Evolutionary conservation across 2,113 vertebrate genomes (phyloP), one percentile per base, ranked within the genome.

Genomic region (Calyptommatus sinebrachiatus): DNA sequence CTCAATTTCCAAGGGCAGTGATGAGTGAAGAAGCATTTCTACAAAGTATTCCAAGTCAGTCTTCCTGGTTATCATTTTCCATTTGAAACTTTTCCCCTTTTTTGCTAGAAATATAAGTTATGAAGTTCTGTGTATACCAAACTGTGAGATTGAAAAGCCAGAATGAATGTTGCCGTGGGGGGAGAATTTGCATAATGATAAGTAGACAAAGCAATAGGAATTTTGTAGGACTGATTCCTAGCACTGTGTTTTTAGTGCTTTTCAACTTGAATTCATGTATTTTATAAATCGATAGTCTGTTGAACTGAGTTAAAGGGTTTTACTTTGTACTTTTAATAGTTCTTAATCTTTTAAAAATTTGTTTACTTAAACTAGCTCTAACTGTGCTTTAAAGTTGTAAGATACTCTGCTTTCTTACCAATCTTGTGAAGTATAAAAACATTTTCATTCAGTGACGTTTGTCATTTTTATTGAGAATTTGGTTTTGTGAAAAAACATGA

Each of bases 361-460:
- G 88, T 90, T 93, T 89, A 87, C 69, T 89, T 86, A 84, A 94
- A 91, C 91, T 92, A 94, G 89, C 79, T 85, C 83, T 90, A 89
- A 89, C n/a, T 76, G 71, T 91, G 81, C 92, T 93, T 91, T 92
- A 89, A 92, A 94, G 92, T 85, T 95, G 92, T 95, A 95, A 95
- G 93, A 93, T 94, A 94, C 93, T 88, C 89, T 91, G 89, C 91
- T 94, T 93, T 91, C 90, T 92, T 94, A 93, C 87, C 90, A 89
- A 83, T 89, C 90, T 92, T 90, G 88, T 90, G 90, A 91, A 92
- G 14, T 84, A 81, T 85, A 77, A 83, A 57, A 91, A 91, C 79
- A 88, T 92, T 92, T 91, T 89, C 91, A 91, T 94, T 93, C 93
- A 95, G 95, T 95, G 95, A 95, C 84, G 91, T 63, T 75, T 28